Evolutionary conservation across 2,888 invertebrate species (phyloP).

Genomic region (Ennomos erosarius): DNA sequence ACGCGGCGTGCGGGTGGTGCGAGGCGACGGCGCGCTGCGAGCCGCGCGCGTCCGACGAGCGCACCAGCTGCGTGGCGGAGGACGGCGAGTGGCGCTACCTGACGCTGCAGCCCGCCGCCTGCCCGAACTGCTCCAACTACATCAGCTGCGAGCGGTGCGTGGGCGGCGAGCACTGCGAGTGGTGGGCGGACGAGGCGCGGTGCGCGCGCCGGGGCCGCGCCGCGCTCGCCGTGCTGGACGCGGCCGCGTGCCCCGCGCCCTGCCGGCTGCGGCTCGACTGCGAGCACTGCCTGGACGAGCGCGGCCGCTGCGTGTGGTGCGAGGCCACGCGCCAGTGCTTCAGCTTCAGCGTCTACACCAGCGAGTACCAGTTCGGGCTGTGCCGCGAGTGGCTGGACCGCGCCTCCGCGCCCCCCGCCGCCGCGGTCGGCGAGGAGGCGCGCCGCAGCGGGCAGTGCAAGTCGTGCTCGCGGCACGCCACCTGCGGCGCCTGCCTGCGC

Average conservation of each 20-base stretch:
- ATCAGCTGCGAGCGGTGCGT: conserved; percentile 95
- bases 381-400: conserved; percentile 97
- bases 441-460: conserved; percentile 89
- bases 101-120: conserved; percentile 92
- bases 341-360: conserved; percentile 97
- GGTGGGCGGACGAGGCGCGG: conserved; percentile 95
- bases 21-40: conserved; percentile 90
- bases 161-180: conserved; percentile 92
- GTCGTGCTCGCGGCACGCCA: conserved; percentile 90
- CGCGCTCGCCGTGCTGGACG: conserved; percentile 87
- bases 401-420: conserved; percentile 73
- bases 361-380: conserved; percentile 96
- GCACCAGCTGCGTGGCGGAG: conserved; percentile 81
- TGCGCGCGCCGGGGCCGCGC: conserved; percentile 93
- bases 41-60: conserved; percentile 88
- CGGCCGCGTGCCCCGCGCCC: conserved; percentile 90
- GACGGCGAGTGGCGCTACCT: conserved; percentile 91
- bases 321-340: conserved; percentile 96
- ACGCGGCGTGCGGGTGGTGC: conserved; percentile 97
- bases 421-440: conserved; percentile 53
- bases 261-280: conserved; percentile 92
- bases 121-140: conserved; percentile 95
- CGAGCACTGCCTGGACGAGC: conserved; percentile 92
- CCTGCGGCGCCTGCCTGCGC: conserved; percentile 92
- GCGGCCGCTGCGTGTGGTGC: conserved; percentile 97